Evolutionary conservation across 2,888 invertebrate genomes (phyloP).

Genomic region (Scaptomyza reducta): DNA sequence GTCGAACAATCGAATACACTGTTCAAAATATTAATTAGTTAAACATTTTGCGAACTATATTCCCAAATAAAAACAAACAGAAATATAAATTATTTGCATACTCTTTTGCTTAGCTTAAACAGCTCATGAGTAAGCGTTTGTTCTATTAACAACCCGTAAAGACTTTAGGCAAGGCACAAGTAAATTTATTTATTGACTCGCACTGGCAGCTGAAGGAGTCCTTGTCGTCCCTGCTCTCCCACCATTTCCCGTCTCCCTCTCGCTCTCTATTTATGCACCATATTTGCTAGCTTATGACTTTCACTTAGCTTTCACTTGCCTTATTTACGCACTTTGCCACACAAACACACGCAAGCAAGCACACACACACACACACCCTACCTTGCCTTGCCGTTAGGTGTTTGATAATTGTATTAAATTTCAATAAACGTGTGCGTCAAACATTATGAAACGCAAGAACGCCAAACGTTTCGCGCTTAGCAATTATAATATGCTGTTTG

Average conservation of each 20-base stretch:
- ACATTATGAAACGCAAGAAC: conserved; percentile 46
- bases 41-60: too few relatives aligned
- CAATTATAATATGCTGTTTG: conserved; percentile 17
- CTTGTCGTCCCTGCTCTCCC: neutral
- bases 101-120: neutral
- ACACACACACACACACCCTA: conserved; percentile 2
- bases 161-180: conserved; percentile 44
- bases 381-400: conserved; percentile 17
- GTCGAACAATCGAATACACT: conserved; percentile 10
- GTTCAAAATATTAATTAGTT: neutral
- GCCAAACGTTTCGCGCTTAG: conserved; percentile 12
- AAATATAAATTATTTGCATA: too few relatives aligned
- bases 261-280: conserved; percentile 26
- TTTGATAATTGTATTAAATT: conserved; percentile 74
- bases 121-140: neutral
- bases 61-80: too few relatives aligned
- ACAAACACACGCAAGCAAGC: conserved; percentile 16
- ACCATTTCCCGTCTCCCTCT: too few relatives aligned
- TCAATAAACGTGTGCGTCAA: conserved; percentile 59
- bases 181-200: conserved; percentile 74
- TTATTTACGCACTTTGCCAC: conserved; percentile 20
- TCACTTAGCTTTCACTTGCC: conserved; percentile 50
- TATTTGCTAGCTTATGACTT: conserved; percentile 65
- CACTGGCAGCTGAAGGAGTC: conserved; percentile 47
- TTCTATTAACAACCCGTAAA: conserved; percentile 2